phyloP scores from a whole-genome alignment of 2,888 invertebrate species.

The Meghimatium bilineatum region DNA sequence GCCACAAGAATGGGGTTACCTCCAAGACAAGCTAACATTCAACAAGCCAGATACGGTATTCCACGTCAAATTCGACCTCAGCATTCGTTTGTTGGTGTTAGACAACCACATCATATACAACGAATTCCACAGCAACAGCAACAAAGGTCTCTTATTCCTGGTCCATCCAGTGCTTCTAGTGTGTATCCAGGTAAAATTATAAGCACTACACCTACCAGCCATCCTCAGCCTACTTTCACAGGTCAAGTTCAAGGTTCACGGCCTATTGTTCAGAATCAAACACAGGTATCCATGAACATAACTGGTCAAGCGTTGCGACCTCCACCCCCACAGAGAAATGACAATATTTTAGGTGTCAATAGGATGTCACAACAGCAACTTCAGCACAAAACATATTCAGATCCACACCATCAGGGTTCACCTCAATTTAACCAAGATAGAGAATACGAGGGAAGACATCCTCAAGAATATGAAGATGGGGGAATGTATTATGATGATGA shows the following conservation, averaged over 20 bases:
- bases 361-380: neutral
- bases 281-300: neutral
- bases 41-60: neutral
- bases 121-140: neutral
- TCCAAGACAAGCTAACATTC: neutral
- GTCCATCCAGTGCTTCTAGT: neutral
- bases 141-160: neutral
- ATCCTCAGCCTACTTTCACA: neutral
- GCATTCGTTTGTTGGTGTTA: neutral
- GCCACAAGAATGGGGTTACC: neutral
- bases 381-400: neutral
- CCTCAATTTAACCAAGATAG: neutral
- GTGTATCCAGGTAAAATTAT: conserved; percentile 2
- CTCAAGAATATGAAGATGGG: conserved; percentile 15
- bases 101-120: conserved; percentile 13
- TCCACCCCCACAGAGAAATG: neutral
- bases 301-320: neutral
- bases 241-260: conserved; percentile 5
- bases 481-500: conserved; percentile 34
- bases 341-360: neutral
- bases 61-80: conserved; percentile 22
- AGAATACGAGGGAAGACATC: neutral
- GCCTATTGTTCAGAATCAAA: neutral
- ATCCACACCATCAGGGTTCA: conserved; percentile 1
- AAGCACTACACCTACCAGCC: neutral